Percentiles rank a stretch among this genome's conserved stretches.
Conservation (phyloP, 2,888 invertebrate species). For the Timema cristinae region DNA sequence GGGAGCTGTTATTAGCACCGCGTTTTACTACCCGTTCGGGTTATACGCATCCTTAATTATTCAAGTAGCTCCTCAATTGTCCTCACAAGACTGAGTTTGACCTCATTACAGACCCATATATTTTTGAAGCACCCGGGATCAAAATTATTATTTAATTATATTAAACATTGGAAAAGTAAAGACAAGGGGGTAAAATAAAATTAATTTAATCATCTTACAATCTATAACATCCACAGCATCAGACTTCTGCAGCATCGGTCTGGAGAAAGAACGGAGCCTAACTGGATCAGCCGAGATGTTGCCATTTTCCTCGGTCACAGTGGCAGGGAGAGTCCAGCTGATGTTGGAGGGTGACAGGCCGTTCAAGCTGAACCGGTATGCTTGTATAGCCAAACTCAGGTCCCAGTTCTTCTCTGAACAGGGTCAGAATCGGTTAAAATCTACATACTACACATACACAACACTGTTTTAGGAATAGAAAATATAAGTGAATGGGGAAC, state of each 20-base stretch:
- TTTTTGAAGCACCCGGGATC: too few relatives aligned
- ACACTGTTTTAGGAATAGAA: too few relatives aligned
- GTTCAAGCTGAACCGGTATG: conserved; percentile 20
- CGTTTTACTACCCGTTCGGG: too few relatives aligned
- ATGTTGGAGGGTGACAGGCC: neutral
- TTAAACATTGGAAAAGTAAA: neutral
- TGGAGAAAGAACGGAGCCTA: conserved; percentile 17
- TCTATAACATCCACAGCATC: conserved; percentile 27
- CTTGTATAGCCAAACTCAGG: conserved; percentile 27
- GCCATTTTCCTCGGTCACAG: conserved; percentile 27
- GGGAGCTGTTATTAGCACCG: too few relatives aligned
- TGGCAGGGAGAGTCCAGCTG: conserved; percentile 17
- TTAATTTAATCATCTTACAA: conserved; percentile 17
- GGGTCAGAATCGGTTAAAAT: too few relatives aligned
- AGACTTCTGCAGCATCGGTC: conserved; percentile 27
- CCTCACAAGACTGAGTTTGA: too few relatives aligned
- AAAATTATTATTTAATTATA: too few relatives aligned
- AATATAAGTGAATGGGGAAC: too few relatives aligned
- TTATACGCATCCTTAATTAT: too few relatives aligned
- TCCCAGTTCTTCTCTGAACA: conserved; percentile 31
- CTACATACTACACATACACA: too few relatives aligned
- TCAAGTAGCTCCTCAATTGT: too few relatives aligned
- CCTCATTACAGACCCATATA: too few relatives aligned
- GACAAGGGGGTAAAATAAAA: neutral
- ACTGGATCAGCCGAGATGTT: conserved; percentile 13